Evolutionary conservation across 2,797 vertebrate genomes (phyloP), one percentile per base, ranked within the genome.

Genomic region (Premnoplex brunnescens): DNA sequence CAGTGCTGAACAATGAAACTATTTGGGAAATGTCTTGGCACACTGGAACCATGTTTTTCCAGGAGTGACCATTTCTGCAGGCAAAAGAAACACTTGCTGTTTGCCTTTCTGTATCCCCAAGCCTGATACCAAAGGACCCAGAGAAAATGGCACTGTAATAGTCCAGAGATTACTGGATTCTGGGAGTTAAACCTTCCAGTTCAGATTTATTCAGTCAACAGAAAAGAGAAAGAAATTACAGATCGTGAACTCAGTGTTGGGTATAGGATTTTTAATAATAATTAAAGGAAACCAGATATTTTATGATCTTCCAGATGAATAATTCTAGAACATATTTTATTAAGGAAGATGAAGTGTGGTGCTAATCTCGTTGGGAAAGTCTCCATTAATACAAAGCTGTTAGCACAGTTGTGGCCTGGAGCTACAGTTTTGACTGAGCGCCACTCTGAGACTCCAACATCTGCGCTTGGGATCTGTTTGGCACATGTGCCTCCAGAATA

Each of bases 291-390:
- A 64, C 20, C 23, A 81, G 39, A 21, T 79, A 64, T 56, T 85
- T 86, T 64, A 44, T 77, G 86, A 76, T 67, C 48, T 73, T 16
- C 21, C 28, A 85, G 60, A 67, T 74, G 60, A 73, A 67, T 91
- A 72, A 80, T 72, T 93, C 71, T 52, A 60, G 32, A 79, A n/a
- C 24, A 39, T 76, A 56, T 86, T 86, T 95, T 96, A 94, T 81
- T 92, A 75, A 62, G 62, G 62, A 85, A 66, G 71, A 76, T 67
- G 19, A 82, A 89, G 43, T 19, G 14, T 18, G 1, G 15, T 71
- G 41, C 34, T 94, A 46, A 60, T 91, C 59, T 91, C 58, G 28
- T 79, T 60, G 71, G 59, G 77, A 87, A 95, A 88, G 28, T 75
- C 79, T 88, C 14, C 48, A 56, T 90, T 93, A 91, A 60, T 67